These are phyloP conservation scores for Anarrhichthys ocellatus DNA, from an alignment of 2,113 vertebrate genomes.

Conservation along the genomic window DNA sequence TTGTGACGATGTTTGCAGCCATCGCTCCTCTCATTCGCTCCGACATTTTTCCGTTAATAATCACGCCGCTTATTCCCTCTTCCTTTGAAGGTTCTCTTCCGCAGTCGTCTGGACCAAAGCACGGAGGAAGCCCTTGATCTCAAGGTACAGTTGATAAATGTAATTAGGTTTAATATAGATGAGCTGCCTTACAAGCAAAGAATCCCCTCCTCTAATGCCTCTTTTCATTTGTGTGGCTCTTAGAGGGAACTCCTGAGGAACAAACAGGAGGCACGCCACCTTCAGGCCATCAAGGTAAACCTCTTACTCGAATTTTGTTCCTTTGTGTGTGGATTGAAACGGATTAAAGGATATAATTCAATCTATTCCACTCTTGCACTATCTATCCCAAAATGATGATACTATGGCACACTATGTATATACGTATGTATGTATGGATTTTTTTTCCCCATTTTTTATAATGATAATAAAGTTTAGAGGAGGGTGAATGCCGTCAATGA, in stretches of 20 bases:
- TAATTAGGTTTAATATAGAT: slow-evolving; percentile 64
- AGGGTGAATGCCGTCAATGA: slow-evolving; percentile 9
- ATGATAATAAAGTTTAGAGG: background rate
- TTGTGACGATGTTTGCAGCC: slow-evolving; percentile 54
- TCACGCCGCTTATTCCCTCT: slow-evolving; percentile 52
- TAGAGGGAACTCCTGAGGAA: slow-evolving; percentile 94
- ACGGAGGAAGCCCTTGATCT: slow-evolving; percentile 93
- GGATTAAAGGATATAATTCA: slow-evolving; percentile 46
- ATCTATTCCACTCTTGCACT: background rate
- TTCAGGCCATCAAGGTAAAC: slow-evolving; percentile 97
- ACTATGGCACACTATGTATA: background rate
- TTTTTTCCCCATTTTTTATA: background rate
- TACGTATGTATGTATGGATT: background rate
- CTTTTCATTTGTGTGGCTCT: slow-evolving; percentile 38
- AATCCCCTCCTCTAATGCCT: slow-evolving; percentile 24
- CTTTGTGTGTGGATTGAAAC: slow-evolving; percentile 27
- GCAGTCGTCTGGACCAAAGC: slow-evolving; percentile 95
- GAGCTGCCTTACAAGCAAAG: slow-evolving; percentile 16
- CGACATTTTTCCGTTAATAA: slow-evolving; percentile 68
- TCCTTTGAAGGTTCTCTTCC: slow-evolving; percentile 90
- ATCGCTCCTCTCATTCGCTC: slow-evolving; percentile 41
- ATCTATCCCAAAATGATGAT: background rate
- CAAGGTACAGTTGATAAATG: slow-evolving; percentile 86
- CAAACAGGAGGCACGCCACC: slow-evolving; percentile 94
- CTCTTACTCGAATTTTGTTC: slow-evolving; percentile 30